A percentile compares a stretch with the other conserved stretches of the same genome.
Evolutionary conservation across 2,888 invertebrate genomes (phyloP).

Genomic region (Nineta flava): DNA sequence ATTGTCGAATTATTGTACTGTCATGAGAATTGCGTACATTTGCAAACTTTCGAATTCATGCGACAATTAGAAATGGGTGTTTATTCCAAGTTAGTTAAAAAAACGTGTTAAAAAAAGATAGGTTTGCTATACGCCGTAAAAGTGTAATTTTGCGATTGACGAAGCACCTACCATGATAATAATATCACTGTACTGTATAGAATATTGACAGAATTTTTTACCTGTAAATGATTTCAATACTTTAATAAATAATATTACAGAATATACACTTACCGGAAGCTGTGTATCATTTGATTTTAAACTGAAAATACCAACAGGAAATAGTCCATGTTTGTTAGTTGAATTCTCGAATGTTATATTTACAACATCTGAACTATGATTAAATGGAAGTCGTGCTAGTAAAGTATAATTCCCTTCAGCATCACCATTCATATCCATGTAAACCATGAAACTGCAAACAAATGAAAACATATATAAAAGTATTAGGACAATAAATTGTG

Average conservation of each 20-base stretch:
- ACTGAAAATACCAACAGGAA: constrained; percentile 63
- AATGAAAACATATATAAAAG: constrained; percentile 2
- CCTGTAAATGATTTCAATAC: background rate
- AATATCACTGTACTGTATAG: no score
- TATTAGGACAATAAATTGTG: constrained; percentile 4
- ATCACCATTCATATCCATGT: constrained; percentile 84
- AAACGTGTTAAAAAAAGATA: no score
- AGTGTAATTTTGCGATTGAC: no score
- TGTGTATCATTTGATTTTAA: constrained; percentile 36
- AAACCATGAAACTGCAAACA: constrained; percentile 63
- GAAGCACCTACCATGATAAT: no score
- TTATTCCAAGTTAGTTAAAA: no score
- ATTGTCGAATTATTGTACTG: no score
- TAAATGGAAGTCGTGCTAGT: constrained; percentile 38
- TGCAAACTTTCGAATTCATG: no score
- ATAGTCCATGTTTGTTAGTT: constrained; percentile 47
- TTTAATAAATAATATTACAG: background rate
- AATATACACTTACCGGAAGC: constrained; percentile 67
- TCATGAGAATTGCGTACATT: no score
- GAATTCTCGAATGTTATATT: constrained; percentile 32
- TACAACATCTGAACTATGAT: constrained; percentile 30
- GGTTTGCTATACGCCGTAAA: no score
- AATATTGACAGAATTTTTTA: no score
- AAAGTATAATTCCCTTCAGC: constrained; percentile 90
- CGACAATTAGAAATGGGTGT: no score